Conservation (phyloP, 2,888 invertebrate species). For the Agapostemon virescens region DNA sequence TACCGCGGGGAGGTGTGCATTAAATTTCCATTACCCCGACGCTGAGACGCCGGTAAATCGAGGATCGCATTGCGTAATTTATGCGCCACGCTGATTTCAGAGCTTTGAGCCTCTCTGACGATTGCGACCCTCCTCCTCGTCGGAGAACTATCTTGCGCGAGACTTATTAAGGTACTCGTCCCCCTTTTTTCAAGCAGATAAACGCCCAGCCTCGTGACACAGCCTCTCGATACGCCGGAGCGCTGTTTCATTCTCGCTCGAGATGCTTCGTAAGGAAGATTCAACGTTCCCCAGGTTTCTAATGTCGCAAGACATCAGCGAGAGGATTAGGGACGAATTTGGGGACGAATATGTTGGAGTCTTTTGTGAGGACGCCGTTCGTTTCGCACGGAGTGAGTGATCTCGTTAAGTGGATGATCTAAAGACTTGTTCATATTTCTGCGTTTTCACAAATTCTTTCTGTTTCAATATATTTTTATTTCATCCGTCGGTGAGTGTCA, state of each 20-base stretch:
- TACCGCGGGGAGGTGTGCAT: slow-evolving; percentile 56
- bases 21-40: slow-evolving; percentile 68
- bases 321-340: background rate
- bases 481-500: background rate
- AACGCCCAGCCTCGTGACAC: background rate
- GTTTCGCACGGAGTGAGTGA: background rate
- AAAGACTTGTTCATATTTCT: background rate
- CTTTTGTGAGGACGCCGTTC: background rate
- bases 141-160: background rate
- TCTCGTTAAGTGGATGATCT: background rate
- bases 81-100: slow-evolving; percentile 39
- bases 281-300: slow-evolving; percentile 3
- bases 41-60: slow-evolving; percentile 56
- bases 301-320: slow-evolving; percentile 15
- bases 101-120: background rate
- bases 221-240: background rate
- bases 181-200: background rate
- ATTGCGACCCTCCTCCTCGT: background rate
- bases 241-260: background rate
- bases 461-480: background rate
- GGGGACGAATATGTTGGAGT: background rate
- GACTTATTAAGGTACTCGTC: background rate
- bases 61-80: slow-evolving; percentile 55
- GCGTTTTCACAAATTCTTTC: too few relatives aligned
- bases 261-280: background rate